Evolutionary conservation across 2,113 vertebrate species (phyloP), one percentile per base, ranked within the genome.

Genomic region (Callopanchax toddi): DNA sequence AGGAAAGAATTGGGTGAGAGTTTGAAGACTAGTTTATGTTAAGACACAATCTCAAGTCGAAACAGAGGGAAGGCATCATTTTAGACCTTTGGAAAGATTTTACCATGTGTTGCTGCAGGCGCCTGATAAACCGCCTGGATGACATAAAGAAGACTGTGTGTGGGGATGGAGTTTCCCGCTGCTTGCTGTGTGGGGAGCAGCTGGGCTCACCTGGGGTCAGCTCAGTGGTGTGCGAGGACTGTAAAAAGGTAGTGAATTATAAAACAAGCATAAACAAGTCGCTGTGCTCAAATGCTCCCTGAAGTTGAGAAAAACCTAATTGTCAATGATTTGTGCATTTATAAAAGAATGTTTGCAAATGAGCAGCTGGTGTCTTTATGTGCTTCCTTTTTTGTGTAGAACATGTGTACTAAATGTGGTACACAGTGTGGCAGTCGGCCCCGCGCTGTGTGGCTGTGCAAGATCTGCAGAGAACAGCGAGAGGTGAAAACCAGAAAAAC

Each of bases 401-500:
- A 94, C 0, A 95, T 97, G 86, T 99, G 97, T 82, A 95, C 93
- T 75, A 98, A 97, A 80, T 99, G 97, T 7, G 96, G 97, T 0
- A 91, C 95, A 45, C 92, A 98, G 91, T 93, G 89, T 49, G 92
- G 94, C 90, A 95, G 91, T 71, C 92, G 93, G 3, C 95, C 93
- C 0, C 94, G 93, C 0, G 79, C 96, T 3, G 91, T 98, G 76
- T 99, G 97, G 97, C 93, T 99, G 7, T 99, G 97, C 90, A 98
- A 95, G 92, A 98, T 99, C 91, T 99, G 97, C 92, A 92, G 93
- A 3, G 97, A 99, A 82, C 97, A 99, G 85, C 89, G 97, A 71
- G 97, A 99, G 95, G 97, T 37, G 22, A 32, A 36, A 34, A 20
- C 10, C 1, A 2, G 11, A 5, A 2, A 7, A 23, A 32, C 52